Conservation (phyloP, 2,888 invertebrate species). For the Chymomyza procnemis region DNA sequence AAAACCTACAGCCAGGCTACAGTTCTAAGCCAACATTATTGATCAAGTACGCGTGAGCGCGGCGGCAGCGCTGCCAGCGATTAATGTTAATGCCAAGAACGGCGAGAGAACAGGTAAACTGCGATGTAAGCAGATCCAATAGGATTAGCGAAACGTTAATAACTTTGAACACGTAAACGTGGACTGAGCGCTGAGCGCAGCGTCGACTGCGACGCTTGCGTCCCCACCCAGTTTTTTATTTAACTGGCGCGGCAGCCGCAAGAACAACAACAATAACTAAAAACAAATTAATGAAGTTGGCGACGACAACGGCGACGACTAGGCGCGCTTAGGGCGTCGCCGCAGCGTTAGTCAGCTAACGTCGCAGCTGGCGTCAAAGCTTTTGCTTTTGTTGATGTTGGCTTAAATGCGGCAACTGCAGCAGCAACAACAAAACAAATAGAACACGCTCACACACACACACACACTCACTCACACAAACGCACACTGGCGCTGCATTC, state of each 20-base stretch:
- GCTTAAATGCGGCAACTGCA: background rate
- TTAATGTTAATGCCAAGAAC: background rate
- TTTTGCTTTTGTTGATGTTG: background rate
- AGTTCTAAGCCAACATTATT: conserved; percentile 40
- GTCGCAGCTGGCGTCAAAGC: conserved; percentile 2
- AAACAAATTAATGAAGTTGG: conserved; percentile 55
- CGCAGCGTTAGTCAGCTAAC: conserved; percentile 28
- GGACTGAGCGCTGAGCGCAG: background rate
- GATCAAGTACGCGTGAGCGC: conserved; percentile 31
- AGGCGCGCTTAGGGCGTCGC: conserved; percentile 59
- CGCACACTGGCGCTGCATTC: conserved; percentile 31
- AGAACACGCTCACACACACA: conserved; percentile 34
- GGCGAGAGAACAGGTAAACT: background rate
- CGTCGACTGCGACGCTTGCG: background rate
- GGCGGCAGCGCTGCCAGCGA: conserved; percentile 11
- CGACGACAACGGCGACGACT: conserved; percentile 27
- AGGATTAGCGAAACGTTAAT: conserved; percentile 25
- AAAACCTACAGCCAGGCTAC: conserved; percentile 26
- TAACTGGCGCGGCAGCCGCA: conserved; percentile 7
- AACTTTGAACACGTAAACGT: conserved; percentile 4
- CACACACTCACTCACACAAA: conserved; percentile 29
- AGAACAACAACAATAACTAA: conserved; percentile 11
- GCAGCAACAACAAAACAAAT: conserved; percentile 53
- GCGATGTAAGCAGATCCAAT: conserved; percentile 29
- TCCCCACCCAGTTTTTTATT: conserved; percentile 21